Evolutionary conservation across 1,140 invertebrate genomes (phyloP), one percentile per base, ranked within the genome.

Genomic region (Drosophila ohnishii): DNA sequence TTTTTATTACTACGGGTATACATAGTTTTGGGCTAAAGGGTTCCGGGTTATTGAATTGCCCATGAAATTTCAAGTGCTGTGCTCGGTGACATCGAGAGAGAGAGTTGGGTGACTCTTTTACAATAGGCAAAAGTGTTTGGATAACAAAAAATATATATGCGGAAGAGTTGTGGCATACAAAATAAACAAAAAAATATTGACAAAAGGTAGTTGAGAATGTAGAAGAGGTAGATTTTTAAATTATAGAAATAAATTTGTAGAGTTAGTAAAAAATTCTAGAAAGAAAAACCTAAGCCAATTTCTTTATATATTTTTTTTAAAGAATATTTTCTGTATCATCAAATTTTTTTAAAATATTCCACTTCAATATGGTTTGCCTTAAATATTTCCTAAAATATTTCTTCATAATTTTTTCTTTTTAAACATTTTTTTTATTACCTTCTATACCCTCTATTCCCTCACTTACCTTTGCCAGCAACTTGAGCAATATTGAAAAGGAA

Each of bases 1-100:
- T n/a, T 32, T 32, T 32, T 32, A 50, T 48, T 42, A 22, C 35
- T 30, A 16, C 55, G 22, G 13, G 13, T 37, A 35, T 14, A 47
- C 37, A 35, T 53, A 16, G 22, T 13, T 50, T n/a, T 50, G 70
- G 34, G 44, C n/a, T 59, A 75, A 63, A 34, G 59, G 70, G 60
- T 62, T 44, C 9, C 11, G 4, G 10, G 4, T 14, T 13, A 34
- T 56, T 69, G 77, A 57, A 50, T 67, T 76, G 44, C 45, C 63
- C 72, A 37, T 81, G 62, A 77, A 58, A 73, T 81, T 74, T 83
- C 48, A 59, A 79, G 80, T 66, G 42, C 34, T 48, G 40, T 62
- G 3, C 37, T 42, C 28, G 35, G 39, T 42, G 51, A 40, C 42
- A 71, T 37, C 25, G 3, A 40, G 19, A 4, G 42, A 4, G 42